These are phyloP conservation scores for Pitangus sulphuratus DNA, from an alignment of 2,797 vertebrate genomes.

Conservation along the genomic window DNA sequence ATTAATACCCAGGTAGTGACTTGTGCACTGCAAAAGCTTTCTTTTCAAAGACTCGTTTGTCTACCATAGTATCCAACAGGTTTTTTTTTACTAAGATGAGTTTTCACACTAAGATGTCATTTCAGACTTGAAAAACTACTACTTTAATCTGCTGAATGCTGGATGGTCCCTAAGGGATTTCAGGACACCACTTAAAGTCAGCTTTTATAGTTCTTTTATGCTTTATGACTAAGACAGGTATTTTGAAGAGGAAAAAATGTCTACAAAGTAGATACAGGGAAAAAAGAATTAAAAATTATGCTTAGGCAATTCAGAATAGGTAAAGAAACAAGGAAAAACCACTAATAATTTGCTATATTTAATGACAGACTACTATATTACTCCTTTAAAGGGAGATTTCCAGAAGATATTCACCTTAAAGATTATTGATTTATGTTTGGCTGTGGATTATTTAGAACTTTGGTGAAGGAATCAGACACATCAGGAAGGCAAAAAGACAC, in stretches of 20 bases:
- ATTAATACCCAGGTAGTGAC: not conserved
- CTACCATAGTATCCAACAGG: not conserved
- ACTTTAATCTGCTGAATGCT: not conserved
- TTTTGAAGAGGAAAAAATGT: not conserved
- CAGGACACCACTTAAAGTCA: constrained; percentile 12
- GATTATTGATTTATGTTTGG: not conserved
- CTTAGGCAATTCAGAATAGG: not conserved
- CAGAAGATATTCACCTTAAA: not conserved
- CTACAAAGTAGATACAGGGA: not conserved
- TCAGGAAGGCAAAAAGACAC: not conserved
- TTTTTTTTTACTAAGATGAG: not conserved
- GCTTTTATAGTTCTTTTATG: not conserved
- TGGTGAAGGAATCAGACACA: not conserved
- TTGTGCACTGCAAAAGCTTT: not conserved
- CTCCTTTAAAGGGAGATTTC: not conserved
- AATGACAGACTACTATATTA: not conserved
- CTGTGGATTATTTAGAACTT: not conserved
- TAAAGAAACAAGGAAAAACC: not conserved
- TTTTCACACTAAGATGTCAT: not conserved
- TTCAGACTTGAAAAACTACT: constrained; percentile 4
- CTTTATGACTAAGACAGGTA: not conserved
- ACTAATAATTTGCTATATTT: constrained; percentile 17
- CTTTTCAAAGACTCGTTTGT: not conserved
- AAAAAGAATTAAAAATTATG: not conserved
- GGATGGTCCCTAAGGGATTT: not conserved